Evolutionary conservation across 2,113 vertebrate species (phyloP).

Genomic region (Myocastor coypus): DNA sequence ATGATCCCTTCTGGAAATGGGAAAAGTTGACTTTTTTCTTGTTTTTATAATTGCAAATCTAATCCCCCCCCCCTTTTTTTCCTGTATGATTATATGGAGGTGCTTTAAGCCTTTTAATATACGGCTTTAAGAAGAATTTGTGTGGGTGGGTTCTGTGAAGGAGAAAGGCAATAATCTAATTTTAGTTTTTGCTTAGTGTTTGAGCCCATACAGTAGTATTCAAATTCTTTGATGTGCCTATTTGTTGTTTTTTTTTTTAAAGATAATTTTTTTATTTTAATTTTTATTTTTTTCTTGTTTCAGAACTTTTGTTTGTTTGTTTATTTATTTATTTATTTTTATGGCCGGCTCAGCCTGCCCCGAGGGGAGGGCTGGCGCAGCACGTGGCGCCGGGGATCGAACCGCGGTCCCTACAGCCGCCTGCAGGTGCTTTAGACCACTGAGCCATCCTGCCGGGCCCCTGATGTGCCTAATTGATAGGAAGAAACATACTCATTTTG

Average conservation of each 20-base stretch:
- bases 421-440: no score
- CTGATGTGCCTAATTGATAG: conserved; percentile 19
- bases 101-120: conserved; percentile 56
- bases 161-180: conserved; percentile 43
- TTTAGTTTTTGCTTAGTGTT: conserved; percentile 55
- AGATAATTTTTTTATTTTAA: no score
- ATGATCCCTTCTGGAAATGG: conserved; percentile 46
- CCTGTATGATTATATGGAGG: neutral
- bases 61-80: neutral
- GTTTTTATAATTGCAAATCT: conserved; percentile 36
- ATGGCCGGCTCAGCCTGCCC: no score
- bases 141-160: conserved; percentile 36
- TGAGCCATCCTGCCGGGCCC: no score
- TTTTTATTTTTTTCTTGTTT: no score
- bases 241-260: no score
- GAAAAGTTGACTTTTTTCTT: conserved; percentile 34
- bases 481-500: conserved; percentile 33
- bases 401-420: no score
- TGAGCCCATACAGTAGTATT: conserved; percentile 6
- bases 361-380: no score
- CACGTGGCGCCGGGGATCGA: no score
- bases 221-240: neutral
- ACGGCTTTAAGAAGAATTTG: conserved; percentile 45
- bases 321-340: no score
- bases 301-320: no score